phyloP scores from a whole-genome alignment of 1,140 invertebrate genomes.

The Eriosoma lanigerum region DNA sequence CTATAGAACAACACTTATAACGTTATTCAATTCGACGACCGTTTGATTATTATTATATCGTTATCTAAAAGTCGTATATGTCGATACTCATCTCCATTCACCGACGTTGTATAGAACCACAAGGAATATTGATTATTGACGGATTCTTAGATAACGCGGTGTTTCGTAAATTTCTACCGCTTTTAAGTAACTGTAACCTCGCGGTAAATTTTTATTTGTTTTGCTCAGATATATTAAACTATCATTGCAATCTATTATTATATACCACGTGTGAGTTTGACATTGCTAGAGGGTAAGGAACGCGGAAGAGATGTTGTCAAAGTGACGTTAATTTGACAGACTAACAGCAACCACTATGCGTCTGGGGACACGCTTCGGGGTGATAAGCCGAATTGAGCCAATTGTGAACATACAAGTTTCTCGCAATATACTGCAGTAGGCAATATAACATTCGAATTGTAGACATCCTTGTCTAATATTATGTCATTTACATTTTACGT shows the following conservation, averaged over 20 bases:
- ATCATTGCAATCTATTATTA: no score
- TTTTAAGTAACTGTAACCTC: neutral
- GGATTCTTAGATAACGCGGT: no score
- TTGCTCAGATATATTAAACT: neutral
- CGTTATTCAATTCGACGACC: neutral
- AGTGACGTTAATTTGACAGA: conserved; percentile 42
- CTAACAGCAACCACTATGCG: conserved; percentile 11
- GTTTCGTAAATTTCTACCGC: no score
- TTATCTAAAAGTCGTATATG: no score
- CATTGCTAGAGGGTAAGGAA: neutral
- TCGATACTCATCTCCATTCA: no score
- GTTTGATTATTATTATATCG: neutral
- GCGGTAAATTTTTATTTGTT: conserved; percentile 7
- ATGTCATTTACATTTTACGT: neutral
- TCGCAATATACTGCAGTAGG: neutral
- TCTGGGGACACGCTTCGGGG: conserved; percentile 22
- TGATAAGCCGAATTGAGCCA: conserved; percentile 21
- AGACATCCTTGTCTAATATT: conserved; percentile 1
- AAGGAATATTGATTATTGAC: no score
- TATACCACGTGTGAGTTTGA: neutral
- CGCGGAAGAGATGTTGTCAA: neutral
- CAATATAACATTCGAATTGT: neutral
- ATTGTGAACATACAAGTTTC: conserved; percentile 15
- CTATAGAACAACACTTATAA: no score
- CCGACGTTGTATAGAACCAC: no score